phyloP scores from a whole-genome alignment of 2,113 vertebrate genomes.

The Zingel zingel region DNA sequence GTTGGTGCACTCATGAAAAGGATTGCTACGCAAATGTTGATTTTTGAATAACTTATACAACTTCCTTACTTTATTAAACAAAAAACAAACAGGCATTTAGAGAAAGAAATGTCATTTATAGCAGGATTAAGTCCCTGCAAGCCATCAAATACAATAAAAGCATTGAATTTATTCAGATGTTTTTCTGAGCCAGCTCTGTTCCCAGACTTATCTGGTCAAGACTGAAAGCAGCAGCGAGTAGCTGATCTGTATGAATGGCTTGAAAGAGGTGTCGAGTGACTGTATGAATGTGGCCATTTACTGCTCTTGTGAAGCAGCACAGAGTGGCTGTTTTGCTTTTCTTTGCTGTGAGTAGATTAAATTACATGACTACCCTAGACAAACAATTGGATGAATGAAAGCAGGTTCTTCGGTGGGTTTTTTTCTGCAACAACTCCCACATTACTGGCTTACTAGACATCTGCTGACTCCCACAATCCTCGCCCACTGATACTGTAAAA shows the following conservation, averaged over 20 bases:
- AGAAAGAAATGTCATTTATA: not conserved
- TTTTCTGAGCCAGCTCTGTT: slow-evolving; percentile 6
- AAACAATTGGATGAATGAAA: slow-evolving; percentile 44
- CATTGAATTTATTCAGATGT: not conserved
- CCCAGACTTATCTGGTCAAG: slow-evolving; percentile 10
- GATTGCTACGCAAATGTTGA: not conserved
- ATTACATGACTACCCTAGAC: slow-evolving; percentile 48
- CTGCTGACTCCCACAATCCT: not conserved
- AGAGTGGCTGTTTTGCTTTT: slow-evolving; percentile 9
- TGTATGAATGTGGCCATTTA: slow-evolving; percentile 27
- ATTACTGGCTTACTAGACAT: not conserved
- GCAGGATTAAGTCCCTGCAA: not conserved
- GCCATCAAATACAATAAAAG: not conserved
- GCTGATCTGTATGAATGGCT: slow-evolving; percentile 20
- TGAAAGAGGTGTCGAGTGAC: slow-evolving; percentile 41
- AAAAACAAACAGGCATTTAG: not conserved
- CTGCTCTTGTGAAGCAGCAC: slow-evolving; percentile 39
- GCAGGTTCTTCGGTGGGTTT: not conserved
- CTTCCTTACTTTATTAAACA: not conserved
- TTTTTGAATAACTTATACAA: not conserved
- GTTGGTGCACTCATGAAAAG: not conserved
- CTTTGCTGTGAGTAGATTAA: slow-evolving; percentile 30
- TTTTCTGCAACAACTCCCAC: not conserved
- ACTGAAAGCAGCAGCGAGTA: not conserved
- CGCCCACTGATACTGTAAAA: not conserved